Conservation (phyloP, 1,140 invertebrate genomes). For the Teleogryllus occipitalis region DNA sequence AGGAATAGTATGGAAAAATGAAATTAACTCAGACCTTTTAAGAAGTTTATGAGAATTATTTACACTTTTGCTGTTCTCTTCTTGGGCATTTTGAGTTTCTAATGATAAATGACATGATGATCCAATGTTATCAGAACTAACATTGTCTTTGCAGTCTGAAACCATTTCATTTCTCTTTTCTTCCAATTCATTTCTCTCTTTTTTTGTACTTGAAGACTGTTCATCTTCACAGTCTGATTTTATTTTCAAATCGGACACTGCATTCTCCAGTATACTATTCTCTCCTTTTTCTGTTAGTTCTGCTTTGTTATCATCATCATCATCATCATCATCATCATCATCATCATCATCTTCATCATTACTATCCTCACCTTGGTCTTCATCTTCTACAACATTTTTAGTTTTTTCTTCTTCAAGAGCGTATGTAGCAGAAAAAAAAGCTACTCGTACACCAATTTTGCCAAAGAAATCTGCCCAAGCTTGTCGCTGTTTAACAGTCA, state of each 20-base stretch:
- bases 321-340: conserved; percentile 28
- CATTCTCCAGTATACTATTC: no score
- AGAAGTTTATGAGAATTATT: conserved; percentile 44
- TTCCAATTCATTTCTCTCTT: background rate
- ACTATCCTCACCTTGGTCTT: conserved; percentile 27
- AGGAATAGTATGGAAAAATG: conserved; percentile 58
- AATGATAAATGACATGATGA: background rate
- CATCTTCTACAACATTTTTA: conserved; percentile 39
- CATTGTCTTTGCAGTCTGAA: background rate
- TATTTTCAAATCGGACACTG: no score
- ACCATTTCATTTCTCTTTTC: background rate
- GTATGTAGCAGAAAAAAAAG: conserved; percentile 74
- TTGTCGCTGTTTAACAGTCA: conserved; percentile 71
- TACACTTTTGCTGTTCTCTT: conserved; percentile 10
- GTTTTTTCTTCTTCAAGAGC: conserved; percentile 31
- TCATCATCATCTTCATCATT: conserved; percentile 26
- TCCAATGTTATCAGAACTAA: no score
- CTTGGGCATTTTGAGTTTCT: conserved; percentile 13
- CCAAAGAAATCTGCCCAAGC: conserved; percentile 86
- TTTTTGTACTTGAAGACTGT: background rate
- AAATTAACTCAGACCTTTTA: conserved; percentile 48
- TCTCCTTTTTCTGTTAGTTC: conserved; percentile 22
- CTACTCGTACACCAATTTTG: conserved; percentile 51
- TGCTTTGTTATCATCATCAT: conserved; percentile 29
- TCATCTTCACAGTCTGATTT: background rate